Conservation (phyloP, 2,113 vertebrate species). For the Ochotona curzoniae region DNA sequence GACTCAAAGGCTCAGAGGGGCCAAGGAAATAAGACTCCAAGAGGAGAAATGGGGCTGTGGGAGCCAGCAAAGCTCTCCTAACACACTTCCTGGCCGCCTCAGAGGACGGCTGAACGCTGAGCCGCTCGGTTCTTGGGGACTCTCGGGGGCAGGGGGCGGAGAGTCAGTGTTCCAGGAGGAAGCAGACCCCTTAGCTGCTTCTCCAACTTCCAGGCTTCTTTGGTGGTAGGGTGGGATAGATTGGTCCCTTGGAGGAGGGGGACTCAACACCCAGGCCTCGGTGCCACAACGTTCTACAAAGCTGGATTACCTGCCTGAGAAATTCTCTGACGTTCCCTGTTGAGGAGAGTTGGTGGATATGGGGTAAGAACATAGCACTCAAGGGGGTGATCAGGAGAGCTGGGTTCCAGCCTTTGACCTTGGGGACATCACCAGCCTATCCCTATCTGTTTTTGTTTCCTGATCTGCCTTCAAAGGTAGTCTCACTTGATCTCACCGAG, state of each 20-base stretch:
- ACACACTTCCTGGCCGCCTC: neutral
- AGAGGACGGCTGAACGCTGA: neutral
- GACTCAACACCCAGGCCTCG: neutral
- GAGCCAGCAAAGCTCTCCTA: neutral
- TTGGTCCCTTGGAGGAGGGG: neutral
- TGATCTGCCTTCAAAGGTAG: neutral
- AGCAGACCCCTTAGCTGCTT: neutral
- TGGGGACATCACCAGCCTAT: neutral
- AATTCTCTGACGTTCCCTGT: slow-evolving; percentile 20
- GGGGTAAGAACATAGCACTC: neutral
- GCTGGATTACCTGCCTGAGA: neutral
- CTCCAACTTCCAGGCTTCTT: slow-evolving; percentile 30
- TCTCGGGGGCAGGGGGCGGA: neutral
- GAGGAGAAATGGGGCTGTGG: slow-evolving; percentile 16
- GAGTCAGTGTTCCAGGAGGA: neutral
- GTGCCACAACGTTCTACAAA: neutral
- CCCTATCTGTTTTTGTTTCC: slow-evolving; percentile 6
- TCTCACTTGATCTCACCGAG: neutral
- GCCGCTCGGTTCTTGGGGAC: neutral
- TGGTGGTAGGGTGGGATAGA: neutral
- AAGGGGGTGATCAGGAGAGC: neutral
- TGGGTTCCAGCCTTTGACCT: slow-evolving; percentile 26
- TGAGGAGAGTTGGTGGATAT: neutral
- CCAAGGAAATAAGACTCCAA: slow-evolving; percentile 63
- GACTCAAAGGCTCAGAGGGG: slow-evolving; percentile 55